Evolutionary conservation across 2,113 vertebrate species (phyloP).

Genomic region (Aramus guarauna): DNA sequence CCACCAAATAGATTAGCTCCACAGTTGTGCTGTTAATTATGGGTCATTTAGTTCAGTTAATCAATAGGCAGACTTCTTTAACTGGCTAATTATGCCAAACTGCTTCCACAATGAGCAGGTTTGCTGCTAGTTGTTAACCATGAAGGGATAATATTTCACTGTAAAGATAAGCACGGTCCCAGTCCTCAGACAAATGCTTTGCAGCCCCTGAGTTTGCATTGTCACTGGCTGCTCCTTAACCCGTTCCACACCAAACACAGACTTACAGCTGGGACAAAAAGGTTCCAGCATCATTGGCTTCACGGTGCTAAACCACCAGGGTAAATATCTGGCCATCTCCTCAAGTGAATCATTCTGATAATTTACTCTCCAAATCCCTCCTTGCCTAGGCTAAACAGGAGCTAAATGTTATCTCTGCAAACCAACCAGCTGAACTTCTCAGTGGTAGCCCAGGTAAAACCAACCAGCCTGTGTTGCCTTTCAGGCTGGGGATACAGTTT

Average conservation of each 20-base stretch:
- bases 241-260: background rate
- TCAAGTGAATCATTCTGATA: accelerated
- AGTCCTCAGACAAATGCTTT: background rate
- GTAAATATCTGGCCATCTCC: background rate
- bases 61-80: slow-evolving; percentile 71
- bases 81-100: slow-evolving; percentile 62
- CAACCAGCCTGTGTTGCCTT: background rate
- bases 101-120: slow-evolving; percentile 53
- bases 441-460: background rate
- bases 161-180: background rate
- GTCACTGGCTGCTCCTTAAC: background rate
- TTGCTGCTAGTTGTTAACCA: slow-evolving; percentile 44
- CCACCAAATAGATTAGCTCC: slow-evolving; percentile 48
- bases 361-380: background rate
- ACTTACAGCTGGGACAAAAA: background rate
- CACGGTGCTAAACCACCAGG: background rate
- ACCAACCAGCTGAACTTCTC: background rate
- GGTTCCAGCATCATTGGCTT: background rate
- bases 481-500: background rate
- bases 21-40: slow-evolving; percentile 63
- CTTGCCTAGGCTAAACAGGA: background rate
- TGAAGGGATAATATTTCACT: slow-evolving; percentile 66
- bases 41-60: slow-evolving; percentile 70
- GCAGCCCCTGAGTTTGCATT: background rate
- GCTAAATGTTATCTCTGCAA: background rate